A percentile compares a stretch with the other conserved stretches of the same genome.
These are phyloP conservation scores for Holothuria glaberrima DNA, from an alignment of 35 echinoderm and acorn worm species.

Conservation along the genomic window DNA sequence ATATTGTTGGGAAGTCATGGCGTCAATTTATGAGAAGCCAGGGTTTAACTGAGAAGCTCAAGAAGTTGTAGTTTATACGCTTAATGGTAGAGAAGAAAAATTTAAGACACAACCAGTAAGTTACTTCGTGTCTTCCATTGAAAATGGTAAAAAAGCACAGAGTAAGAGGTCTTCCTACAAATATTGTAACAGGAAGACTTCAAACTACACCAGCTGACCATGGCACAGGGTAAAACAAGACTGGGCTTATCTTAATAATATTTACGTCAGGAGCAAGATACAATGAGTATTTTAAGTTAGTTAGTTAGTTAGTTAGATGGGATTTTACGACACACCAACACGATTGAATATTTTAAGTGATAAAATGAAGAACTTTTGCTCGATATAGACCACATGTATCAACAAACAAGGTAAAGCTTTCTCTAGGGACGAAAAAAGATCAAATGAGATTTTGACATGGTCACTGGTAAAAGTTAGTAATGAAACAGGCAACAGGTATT, in stretches of 20 bases:
- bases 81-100: conserved; percentile 26
- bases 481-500: too few species aligned
- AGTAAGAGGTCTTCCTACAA: not conserved
- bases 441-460: not conserved
- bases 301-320: too few species aligned
- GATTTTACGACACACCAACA: too few species aligned
- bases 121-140: not conserved
- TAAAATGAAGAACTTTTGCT: not conserved
- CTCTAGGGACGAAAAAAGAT: not conserved
- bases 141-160: not conserved
- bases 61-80: not conserved
- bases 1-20: too few species aligned
- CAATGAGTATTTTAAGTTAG: too few species aligned
- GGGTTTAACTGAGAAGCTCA: not conserved
- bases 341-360: not conserved
- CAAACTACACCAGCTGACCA: not conserved
- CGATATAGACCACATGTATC: not conserved
- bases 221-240: not conserved
- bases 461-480: not conserved
- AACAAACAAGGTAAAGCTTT: not conserved
- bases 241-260: not conserved
- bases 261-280: not conserved
- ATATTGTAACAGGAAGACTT: not conserved
- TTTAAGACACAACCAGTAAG: not conserved
- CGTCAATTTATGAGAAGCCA: not conserved